These are phyloP conservation scores for Acronicta psi DNA, from an alignment of 2,888 invertebrate genomes.

Conservation along the genomic window DNA sequence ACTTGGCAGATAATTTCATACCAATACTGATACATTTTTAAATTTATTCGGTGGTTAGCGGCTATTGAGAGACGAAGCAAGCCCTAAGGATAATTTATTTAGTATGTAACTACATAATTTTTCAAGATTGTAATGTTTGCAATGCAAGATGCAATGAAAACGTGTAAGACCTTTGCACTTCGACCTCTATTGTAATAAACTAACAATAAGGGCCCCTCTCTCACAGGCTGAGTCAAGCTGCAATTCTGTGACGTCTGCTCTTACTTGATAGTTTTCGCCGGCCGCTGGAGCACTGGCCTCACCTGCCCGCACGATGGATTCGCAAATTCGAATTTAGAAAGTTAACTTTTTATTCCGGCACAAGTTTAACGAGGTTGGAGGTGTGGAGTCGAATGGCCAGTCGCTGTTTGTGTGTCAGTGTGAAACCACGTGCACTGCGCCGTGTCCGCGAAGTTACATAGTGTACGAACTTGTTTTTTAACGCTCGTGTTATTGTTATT, in stretches of 20 bases:
- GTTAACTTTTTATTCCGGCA: conserved; percentile 81
- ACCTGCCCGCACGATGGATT: conserved; percentile 67
- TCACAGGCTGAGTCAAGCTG: conserved; percentile 17
- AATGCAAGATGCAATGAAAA: conserved; percentile 14
- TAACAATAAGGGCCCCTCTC: conserved; percentile 37
- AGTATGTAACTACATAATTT: neutral
- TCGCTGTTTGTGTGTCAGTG: conserved; percentile 76
- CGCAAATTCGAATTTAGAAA: conserved; percentile 85
- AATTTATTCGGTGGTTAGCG: too few relatives aligned
- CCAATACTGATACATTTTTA: too few relatives aligned
- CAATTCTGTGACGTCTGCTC: conserved; percentile 37
- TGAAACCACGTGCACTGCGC: conserved; percentile 66
- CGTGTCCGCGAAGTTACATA: conserved; percentile 26
- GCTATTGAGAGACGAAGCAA: too few relatives aligned
- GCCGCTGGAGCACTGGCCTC: conserved; percentile 44
- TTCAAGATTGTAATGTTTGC: conserved; percentile 19
- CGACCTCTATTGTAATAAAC: conserved; percentile 42
- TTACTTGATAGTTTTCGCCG: conserved; percentile 31
- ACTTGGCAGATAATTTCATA: too few relatives aligned
- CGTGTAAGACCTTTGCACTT: conserved; percentile 29
- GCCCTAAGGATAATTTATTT: too few relatives aligned
- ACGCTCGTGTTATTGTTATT: conserved; percentile 48
- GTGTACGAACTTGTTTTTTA: conserved; percentile 51
- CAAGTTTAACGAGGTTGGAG: conserved; percentile 75
- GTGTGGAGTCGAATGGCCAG: conserved; percentile 67